phyloP scores from a whole-genome alignment of 2,888 invertebrate genomes.

The Craniophora ligustri region DNA sequence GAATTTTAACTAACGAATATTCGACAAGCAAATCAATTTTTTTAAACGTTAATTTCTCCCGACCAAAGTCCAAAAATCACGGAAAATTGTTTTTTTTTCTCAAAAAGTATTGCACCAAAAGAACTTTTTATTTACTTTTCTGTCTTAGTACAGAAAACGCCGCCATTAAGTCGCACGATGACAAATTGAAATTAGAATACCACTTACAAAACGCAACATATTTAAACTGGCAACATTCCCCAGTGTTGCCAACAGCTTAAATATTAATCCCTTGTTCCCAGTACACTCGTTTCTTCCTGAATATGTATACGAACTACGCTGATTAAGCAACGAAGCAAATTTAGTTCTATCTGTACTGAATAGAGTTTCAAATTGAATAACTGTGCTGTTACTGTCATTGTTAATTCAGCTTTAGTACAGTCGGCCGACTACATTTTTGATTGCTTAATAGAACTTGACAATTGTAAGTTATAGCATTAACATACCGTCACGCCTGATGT shows the following conservation, averaged over 20 bases:
- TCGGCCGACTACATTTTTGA: slow-evolving; percentile 13
- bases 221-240: slow-evolving; percentile 30
- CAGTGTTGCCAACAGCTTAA: slow-evolving; percentile 39
- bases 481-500: too few species aligned
- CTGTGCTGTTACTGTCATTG: background rate
- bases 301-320: slow-evolving; percentile 29
- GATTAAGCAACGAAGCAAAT: background rate
- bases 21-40: too few species aligned
- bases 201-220: slow-evolving; percentile 17
- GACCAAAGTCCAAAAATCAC: too few species aligned
- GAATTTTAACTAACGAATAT: too few species aligned
- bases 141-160: too few species aligned
- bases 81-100: too few species aligned
- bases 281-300: slow-evolving; percentile 12
- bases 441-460: slow-evolving; percentile 7
- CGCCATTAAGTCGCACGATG: background rate
- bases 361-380: slow-evolving; percentile 22
- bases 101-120: too few species aligned
- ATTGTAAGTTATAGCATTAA: slow-evolving; percentile 1
- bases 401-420: slow-evolving; percentile 25
- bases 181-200: background rate
- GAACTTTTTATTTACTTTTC: too few species aligned
- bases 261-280: slow-evolving; percentile 40
- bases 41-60: too few species aligned
- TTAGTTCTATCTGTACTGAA: background rate